phyloP scores from a whole-genome alignment of 1,140 invertebrate genomes.

The Meloidogyne hapla region DNA sequence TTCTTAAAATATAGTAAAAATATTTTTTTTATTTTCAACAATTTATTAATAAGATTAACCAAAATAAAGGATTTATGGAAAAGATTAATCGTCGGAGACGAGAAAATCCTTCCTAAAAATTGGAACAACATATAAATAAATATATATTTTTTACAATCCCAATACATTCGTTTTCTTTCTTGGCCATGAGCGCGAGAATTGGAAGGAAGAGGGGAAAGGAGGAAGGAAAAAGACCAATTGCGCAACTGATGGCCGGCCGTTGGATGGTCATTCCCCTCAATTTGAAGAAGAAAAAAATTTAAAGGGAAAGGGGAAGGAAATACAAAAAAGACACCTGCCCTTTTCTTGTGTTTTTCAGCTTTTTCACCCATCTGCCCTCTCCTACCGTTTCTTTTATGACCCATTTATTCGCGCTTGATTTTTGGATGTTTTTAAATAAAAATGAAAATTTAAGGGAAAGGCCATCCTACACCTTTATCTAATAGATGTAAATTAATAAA shows the following conservation, averaged over 20 bases:
- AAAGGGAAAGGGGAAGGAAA: neutral
- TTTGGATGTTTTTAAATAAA: too few species aligned
- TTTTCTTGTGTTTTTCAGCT: neutral
- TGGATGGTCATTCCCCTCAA: slow-evolving; percentile 1
- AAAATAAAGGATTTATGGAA: too few species aligned
- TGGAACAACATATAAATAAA: neutral
- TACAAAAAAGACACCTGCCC: neutral
- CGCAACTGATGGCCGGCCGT: slow-evolving; percentile 2
- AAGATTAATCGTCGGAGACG: too few species aligned
- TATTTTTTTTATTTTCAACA: too few species aligned
- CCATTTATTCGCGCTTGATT: neutral
- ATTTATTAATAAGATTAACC: too few species aligned
- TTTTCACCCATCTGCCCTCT: neutral
- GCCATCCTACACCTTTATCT: too few species aligned
- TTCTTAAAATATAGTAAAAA: too few species aligned
- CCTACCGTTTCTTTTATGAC: neutral
- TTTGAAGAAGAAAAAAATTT: neutral
- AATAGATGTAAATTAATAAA: too few species aligned
- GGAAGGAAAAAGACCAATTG: neutral
- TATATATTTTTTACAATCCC: neutral
- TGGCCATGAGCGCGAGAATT: slow-evolving; percentile 6
- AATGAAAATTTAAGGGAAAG: too few species aligned
- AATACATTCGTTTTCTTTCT: neutral
- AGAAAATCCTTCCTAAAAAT: neutral
- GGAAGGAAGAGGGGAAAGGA: neutral